A percentile compares a stretch with the other conserved stretches of the same genome.
Evolutionary conservation across 2,888 invertebrate genomes (phyloP).

Genomic region (Orthonychiurus folsomi): DNA sequence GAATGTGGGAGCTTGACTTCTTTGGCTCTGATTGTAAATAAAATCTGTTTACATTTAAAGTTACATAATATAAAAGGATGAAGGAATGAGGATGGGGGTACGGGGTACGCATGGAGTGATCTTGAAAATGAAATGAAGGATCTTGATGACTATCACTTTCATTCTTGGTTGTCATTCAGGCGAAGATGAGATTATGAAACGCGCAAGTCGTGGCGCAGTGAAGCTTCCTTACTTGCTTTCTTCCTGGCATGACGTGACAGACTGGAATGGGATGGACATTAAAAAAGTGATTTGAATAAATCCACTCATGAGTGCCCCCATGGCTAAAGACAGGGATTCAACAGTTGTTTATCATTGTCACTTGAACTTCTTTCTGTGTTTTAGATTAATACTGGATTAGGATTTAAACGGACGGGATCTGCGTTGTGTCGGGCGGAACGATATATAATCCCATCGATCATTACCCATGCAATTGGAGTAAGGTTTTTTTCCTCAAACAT

Average conservation of each 20-base stretch:
- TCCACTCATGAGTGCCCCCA: not conserved
- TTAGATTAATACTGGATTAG: too few relatives aligned
- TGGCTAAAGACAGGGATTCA: not conserved
- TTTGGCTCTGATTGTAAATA: too few relatives aligned
- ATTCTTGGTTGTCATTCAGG: not conserved
- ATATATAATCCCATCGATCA: too few relatives aligned
- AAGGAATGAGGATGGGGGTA: too few relatives aligned
- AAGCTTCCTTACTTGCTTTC: not conserved
- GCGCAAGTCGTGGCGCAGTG: too few relatives aligned
- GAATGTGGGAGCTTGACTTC: too few relatives aligned
- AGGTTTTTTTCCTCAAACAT: too few relatives aligned
- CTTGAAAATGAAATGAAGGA: not conserved
- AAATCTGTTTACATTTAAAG: not conserved
- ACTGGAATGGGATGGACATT: not conserved
- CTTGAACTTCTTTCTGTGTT: too few relatives aligned
- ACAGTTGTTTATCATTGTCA: not conserved
- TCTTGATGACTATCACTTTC: not conserved
- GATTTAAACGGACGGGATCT: too few relatives aligned
- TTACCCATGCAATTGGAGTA: too few relatives aligned
- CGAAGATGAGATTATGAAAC: not conserved
- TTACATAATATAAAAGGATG: not conserved
- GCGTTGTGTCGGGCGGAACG: too few relatives aligned
- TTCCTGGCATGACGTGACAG: not conserved
- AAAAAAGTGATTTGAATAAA: not conserved
- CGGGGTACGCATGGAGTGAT: not conserved